Percentiles rank a stretch among this genome's conserved stretches.
Conservation (phyloP, 2,797 vertebrate genomes). For the Coregonus ussuriensis region DNA sequence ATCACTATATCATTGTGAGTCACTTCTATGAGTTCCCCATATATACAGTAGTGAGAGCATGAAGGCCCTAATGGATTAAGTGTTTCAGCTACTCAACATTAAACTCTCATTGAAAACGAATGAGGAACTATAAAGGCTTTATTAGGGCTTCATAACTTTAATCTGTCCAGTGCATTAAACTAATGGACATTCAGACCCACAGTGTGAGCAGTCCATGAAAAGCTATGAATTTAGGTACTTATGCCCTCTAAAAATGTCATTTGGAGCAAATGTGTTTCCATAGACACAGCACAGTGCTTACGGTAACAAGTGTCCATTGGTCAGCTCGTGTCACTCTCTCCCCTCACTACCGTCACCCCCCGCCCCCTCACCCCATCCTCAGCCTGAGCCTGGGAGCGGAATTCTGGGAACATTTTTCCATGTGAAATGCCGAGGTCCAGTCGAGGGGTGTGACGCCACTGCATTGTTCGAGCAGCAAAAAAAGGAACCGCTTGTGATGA, state of each 20-base stretch:
- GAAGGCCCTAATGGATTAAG: neutral
- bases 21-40: neutral
- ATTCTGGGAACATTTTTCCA: conserved; percentile 84
- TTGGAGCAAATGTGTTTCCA: neutral
- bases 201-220: neutral
- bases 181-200: no score
- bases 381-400: conserved; percentile 78
- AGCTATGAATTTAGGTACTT: neutral
- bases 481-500: conserved; percentile 84
- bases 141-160: neutral
- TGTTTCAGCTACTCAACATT: neutral
- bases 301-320: conserved; percentile 58
- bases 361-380: conserved; percentile 41
- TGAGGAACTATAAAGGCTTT: neutral
- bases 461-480: conserved; percentile 81
- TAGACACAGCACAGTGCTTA: conserved; percentile 17
- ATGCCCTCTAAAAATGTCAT: neutral
- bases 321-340: conserved; percentile 53
- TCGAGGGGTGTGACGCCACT: conserved; percentile 82
- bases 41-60: neutral
- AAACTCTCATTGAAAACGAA: no score
- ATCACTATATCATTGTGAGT: neutral
- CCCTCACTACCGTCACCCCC: conserved; percentile 59
- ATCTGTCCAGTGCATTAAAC: neutral
- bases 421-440: conserved; percentile 82